phyloP scores from a whole-genome alignment of 2,797 vertebrate genomes.

The Acanthurus leucopareius region DNA sequence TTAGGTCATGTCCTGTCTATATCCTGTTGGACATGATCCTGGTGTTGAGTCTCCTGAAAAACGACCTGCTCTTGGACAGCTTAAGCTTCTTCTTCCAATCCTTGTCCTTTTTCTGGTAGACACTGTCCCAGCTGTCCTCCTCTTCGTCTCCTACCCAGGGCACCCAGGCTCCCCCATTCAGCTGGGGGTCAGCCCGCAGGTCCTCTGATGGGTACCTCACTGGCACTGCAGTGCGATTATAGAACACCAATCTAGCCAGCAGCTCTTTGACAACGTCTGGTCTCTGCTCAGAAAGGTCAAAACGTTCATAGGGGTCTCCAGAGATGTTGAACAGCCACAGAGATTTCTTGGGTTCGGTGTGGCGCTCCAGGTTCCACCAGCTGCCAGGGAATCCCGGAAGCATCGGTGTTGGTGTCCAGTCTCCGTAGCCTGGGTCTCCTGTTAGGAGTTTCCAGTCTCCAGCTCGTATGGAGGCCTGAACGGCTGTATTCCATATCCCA shows the following conservation, averaged over 20 bases:
- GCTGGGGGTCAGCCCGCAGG: constrained; percentile 91
- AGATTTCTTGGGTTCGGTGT: constrained; percentile 85
- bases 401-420: constrained; percentile 96
- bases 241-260: constrained; percentile 90
- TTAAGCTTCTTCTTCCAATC: constrained; percentile 93
- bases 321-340: constrained; percentile 98
- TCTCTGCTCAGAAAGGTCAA: constrained; percentile 90
- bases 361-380: constrained; percentile 97
- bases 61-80: constrained; percentile 92
- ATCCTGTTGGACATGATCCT: constrained; percentile 96
- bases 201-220: constrained; percentile 97
- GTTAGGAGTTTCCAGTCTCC: constrained; percentile 98
- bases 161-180: constrained; percentile 95
- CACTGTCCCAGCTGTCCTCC: constrained; percentile 82
- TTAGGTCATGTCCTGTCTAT: constrained; percentile 68
- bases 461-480: constrained; percentile 94
- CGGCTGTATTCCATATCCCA: constrained; percentile 95
- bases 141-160: constrained; percentile 95
- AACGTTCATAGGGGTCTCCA: constrained; percentile 92
- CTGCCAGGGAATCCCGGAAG: constrained; percentile 92
- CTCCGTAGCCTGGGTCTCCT: constrained; percentile 95
- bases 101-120: constrained; percentile 82
- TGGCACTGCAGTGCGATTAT: constrained; percentile 94
- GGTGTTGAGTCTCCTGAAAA: constrained; percentile 94
- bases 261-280: constrained; percentile 93